phyloP scores from a whole-genome alignment of 2,113 vertebrate species.

The Shinisaurus crocodilurus region DNA sequence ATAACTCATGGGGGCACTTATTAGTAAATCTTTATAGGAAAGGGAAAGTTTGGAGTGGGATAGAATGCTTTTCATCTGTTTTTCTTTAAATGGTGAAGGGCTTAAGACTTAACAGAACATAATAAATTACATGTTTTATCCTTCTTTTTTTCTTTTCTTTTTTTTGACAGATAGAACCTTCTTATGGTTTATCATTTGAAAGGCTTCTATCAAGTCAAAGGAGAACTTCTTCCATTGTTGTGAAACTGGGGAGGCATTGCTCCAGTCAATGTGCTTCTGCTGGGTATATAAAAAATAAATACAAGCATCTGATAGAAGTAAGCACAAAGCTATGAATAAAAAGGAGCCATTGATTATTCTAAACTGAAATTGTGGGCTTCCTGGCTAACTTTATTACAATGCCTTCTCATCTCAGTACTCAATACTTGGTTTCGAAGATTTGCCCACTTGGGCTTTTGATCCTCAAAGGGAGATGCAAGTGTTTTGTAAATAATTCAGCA shows the following conservation, averaged over 20 bases:
- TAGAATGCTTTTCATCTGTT: background rate
- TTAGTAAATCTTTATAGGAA: conserved; percentile 6
- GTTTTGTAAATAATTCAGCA: conserved; percentile 51
- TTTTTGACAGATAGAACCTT: background rate
- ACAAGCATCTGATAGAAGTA: conserved; percentile 45
- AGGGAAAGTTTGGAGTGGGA: accelerated
- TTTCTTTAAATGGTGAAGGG: conserved; percentile 28
- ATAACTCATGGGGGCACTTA: conserved; percentile 19
- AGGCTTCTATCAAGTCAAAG: background rate
- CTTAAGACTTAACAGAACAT: background rate
- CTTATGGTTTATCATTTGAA: background rate
- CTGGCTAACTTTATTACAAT: conserved; percentile 36
- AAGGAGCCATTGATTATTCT: conserved; percentile 44
- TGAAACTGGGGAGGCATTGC: background rate
- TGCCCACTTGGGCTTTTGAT: conserved; percentile 43
- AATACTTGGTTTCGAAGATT: conserved; percentile 48
- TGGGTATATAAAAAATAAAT: conserved; percentile 38
- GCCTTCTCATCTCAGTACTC: conserved; percentile 37
- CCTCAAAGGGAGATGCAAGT: conserved; percentile 33
- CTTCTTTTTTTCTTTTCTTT: background rate
- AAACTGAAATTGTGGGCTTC: conserved; percentile 41
- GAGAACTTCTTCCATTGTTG: background rate
- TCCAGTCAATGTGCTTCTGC: conserved; percentile 38
- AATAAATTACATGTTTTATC: background rate
- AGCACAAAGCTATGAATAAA: conserved; percentile 14